Conservation (phyloP, 2,113 vertebrate species). For the Nyctibius bracteatus region DNA sequence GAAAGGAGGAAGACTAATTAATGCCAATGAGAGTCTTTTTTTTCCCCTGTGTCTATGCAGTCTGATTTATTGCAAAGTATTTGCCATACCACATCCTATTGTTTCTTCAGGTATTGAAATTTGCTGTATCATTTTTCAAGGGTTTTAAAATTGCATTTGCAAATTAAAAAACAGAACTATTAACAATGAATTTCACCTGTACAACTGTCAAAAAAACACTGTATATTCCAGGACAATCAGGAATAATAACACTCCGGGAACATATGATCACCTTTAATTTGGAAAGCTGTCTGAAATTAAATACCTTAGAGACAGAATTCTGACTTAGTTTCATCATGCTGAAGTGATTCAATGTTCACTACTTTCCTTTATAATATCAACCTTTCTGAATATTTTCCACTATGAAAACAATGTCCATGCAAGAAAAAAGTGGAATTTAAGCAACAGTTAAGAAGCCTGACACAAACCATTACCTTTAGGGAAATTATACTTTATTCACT, state of each 20-base stretch:
- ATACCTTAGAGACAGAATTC: background rate
- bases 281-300: slow-evolving; percentile 45
- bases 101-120: slow-evolving; percentile 66
- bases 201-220: background rate
- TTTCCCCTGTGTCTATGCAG: background rate
- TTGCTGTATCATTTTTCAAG: slow-evolving; percentile 45
- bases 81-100: slow-evolving; percentile 45
- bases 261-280: background rate
- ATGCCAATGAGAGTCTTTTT: slow-evolving; percentile 44
- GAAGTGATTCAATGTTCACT: background rate
- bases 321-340: slow-evolving; percentile 6
- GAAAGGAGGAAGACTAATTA: background rate
- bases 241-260: slow-evolving; percentile 9
- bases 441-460: slow-evolving; percentile 1
- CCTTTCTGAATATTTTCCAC: background rate
- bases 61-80: slow-evolving; percentile 65
- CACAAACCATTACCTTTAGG: background rate
- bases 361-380: background rate
- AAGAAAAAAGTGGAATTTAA: slow-evolving; percentile 4
- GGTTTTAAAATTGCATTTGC: slow-evolving; percentile 41
- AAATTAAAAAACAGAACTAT: slow-evolving; percentile 36
- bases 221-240: background rate
- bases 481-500: background rate
- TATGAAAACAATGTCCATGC: background rate
- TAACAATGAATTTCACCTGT: slow-evolving; percentile 9